Evolutionary conservation across 1,140 invertebrate genomes (phyloP).

Genomic region (Brachionus calyciflorus): DNA sequence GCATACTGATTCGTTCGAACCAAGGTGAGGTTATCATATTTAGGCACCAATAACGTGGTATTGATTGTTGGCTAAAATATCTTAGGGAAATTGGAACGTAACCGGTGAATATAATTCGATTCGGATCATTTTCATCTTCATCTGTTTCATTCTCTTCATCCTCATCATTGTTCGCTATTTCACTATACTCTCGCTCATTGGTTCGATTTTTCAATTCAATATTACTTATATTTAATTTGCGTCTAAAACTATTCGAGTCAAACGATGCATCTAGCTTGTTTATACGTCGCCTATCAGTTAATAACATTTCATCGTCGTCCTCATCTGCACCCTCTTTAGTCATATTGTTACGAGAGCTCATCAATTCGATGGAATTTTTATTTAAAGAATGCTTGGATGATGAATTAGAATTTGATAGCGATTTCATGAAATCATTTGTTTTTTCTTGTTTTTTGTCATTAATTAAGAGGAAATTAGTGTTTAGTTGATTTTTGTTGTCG

Average conservation of each 20-base stretch:
- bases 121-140: slow-evolving; percentile 49
- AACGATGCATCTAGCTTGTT: neutral
- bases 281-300: neutral
- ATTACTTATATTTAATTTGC: neutral
- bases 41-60: slow-evolving; percentile 83
- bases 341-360: neutral
- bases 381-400: slow-evolving; percentile 2
- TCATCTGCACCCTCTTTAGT: neutral
- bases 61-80: slow-evolving; percentile 79
- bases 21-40: slow-evolving; percentile 94
- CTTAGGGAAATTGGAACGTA: slow-evolving; percentile 72
- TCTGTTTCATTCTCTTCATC: slow-evolving; percentile 50
- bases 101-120: slow-evolving; percentile 76
- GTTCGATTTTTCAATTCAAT: neutral
- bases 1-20: slow-evolving; percentile 97
- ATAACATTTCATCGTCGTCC: slow-evolving; percentile 9
- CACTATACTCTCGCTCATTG: slow-evolving; percentile 22
- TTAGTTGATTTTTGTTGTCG: neutral
- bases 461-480: slow-evolving; percentile 3
- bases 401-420: neutral
- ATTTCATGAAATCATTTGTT: slow-evolving; percentile 38
- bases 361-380: neutral
- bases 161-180: slow-evolving; percentile 44
- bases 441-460: neutral
- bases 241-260: slow-evolving; percentile 5